Percentiles rank a stretch among this genome's conserved stretches.
Conservation (phyloP, 2,888 invertebrate species). For the Morpho achilles region DNA sequence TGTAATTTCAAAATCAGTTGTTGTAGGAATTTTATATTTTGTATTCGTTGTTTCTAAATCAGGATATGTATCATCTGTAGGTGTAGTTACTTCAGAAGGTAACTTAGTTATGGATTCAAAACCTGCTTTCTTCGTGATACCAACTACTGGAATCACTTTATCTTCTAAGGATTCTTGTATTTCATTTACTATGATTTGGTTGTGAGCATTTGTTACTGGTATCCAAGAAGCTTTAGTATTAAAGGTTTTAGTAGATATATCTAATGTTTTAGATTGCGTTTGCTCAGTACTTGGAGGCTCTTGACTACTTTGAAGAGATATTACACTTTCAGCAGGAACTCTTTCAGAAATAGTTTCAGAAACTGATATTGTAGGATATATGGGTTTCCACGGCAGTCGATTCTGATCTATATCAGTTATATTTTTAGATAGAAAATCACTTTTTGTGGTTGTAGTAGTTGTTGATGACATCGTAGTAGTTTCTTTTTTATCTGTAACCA, state of each 20-base stretch:
- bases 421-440: constrained; percentile 53
- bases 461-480: constrained; percentile 38
- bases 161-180: constrained; percentile 34
- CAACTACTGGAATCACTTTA: constrained; percentile 52
- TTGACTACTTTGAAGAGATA: constrained; percentile 50
- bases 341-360: constrained; percentile 52
- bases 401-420: constrained; percentile 53
- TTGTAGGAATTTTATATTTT: constrained; percentile 38
- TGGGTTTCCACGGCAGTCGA: constrained; percentile 49
- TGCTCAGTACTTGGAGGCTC: constrained; percentile 41
- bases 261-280: constrained; percentile 15
- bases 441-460: constrained; percentile 42
- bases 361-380: constrained; percentile 35
- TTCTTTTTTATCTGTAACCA: constrained; percentile 60
- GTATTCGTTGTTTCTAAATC: constrained; percentile 46
- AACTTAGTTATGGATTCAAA: constrained; percentile 75
- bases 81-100: constrained; percentile 64
- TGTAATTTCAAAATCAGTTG: constrained; percentile 63
- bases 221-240: constrained; percentile 45
- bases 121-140: constrained; percentile 55
- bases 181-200: constrained; percentile 40
- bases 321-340: constrained; percentile 55
- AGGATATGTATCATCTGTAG: constrained; percentile 53
- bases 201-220: constrained; percentile 39
- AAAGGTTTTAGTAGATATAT: constrained; percentile 3